These are phyloP conservation scores for Takifugu rubripes DNA, from an alignment of 2,797 vertebrate genomes.

Conservation along the genomic window DNA sequence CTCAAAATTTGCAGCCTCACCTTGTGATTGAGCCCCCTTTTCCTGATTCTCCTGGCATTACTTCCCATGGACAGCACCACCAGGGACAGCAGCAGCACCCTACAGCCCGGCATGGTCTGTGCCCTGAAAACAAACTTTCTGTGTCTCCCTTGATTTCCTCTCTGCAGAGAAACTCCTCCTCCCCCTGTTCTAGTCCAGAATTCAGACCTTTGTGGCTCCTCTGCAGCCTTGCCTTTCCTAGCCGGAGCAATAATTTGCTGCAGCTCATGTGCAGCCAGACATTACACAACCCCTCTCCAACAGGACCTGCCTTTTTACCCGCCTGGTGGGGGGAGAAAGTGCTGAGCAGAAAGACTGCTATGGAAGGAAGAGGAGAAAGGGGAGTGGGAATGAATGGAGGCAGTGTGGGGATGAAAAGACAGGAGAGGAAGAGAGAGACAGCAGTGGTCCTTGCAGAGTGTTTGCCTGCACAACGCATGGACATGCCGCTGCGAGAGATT, in stretches of 20 bases:
- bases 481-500: slow-evolving; percentile 53
- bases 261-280: slow-evolving; percentile 54
- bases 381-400: slow-evolving; percentile 40
- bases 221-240: slow-evolving; percentile 19
- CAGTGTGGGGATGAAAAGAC: slow-evolving; percentile 30
- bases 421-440: slow-evolving; percentile 35
- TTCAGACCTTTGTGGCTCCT: slow-evolving; percentile 20
- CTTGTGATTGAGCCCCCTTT: slow-evolving; percentile 77
- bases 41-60: slow-evolving; percentile 68
- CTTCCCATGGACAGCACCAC: slow-evolving; percentile 65
- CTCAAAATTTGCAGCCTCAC: slow-evolving; percentile 47
- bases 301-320: slow-evolving; percentile 53
- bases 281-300: slow-evolving; percentile 59
- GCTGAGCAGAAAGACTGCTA: slow-evolving; percentile 44
- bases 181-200: slow-evolving; percentile 6
- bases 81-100: slow-evolving; percentile 64
- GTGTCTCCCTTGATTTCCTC: slow-evolving; percentile 12
- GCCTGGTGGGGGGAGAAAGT: slow-evolving; percentile 47
- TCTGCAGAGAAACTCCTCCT: slow-evolving; percentile 23
- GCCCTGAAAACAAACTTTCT: slow-evolving; percentile 21
- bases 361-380: slow-evolving; percentile 27
- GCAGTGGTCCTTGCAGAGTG: slow-evolving; percentile 51
- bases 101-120: slow-evolving; percentile 60
- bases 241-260: slow-evolving; percentile 33
- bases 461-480: slow-evolving; percentile 47